A percentile compares a stretch with the other conserved stretches of the same genome.
These are phyloP conservation scores for Melanargia galathea DNA, from an alignment of 2,888 invertebrate species.

Conservation along the genomic window DNA sequence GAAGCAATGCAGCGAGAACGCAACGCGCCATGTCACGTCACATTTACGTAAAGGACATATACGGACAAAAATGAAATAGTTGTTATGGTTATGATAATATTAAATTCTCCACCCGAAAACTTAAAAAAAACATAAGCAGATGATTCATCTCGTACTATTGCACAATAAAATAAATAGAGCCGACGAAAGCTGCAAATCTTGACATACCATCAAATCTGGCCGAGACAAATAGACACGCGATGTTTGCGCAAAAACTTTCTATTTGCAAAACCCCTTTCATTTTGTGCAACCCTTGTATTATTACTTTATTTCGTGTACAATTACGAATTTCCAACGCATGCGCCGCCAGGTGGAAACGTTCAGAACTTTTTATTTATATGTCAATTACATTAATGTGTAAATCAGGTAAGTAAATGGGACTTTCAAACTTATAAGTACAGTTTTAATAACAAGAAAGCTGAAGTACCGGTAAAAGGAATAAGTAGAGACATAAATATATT, in stretches of 20 bases:
- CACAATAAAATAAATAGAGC: slow-evolving; percentile 24
- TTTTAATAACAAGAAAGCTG: slow-evolving; percentile 2
- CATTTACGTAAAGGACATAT: too few relatives aligned
- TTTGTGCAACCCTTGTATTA: slow-evolving; percentile 58
- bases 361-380: slow-evolving; percentile 6
- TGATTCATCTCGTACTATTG: slow-evolving; percentile 22
- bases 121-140: slow-evolving; percentile 3
- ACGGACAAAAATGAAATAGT: neutral
- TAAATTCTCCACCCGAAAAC: neutral
- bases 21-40: too few relatives aligned
- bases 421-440: slow-evolving; percentile 5
- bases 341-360: slow-evolving; percentile 54
- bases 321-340: slow-evolving; percentile 49
- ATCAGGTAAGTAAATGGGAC: neutral
- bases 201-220: slow-evolving; percentile 22
- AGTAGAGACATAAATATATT: neutral
- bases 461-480: neutral
- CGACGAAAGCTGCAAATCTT: slow-evolving; percentile 32
- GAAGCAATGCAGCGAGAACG: too few relatives aligned
- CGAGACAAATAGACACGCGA: slow-evolving; percentile 51
- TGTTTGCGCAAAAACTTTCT: slow-evolving; percentile 56
- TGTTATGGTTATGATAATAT: neutral
- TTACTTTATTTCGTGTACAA: slow-evolving; percentile 49
- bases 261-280: slow-evolving; percentile 56
- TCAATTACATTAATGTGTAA: slow-evolving; percentile 9